Evolutionary conservation across 2,888 invertebrate species (phyloP).

Genomic region (Chymomyza caudatula): DNA sequence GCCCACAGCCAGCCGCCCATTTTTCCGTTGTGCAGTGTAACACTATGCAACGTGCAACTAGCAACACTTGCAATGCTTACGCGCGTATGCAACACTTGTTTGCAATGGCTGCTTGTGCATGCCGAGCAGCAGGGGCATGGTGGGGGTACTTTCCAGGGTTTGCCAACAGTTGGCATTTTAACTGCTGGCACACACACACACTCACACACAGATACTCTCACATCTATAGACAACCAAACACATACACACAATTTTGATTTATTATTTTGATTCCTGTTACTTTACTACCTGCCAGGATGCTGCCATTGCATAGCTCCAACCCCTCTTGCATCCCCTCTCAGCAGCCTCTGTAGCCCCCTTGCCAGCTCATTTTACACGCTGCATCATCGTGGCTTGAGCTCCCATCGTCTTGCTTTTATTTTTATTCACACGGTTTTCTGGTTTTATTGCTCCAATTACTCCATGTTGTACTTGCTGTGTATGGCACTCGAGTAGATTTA

Average conservation of each 20-base stretch:
- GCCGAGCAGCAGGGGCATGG: neutral
- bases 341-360: neutral
- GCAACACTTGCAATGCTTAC: slow-evolving; percentile 7
- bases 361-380: slow-evolving; percentile 28
- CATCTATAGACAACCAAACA: neutral
- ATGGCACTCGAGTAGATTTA: slow-evolving; percentile 45
- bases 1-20: neutral
- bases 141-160: slow-evolving; percentile 17
- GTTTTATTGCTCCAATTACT: slow-evolving; percentile 66
- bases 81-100: neutral
- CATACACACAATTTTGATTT: slow-evolving; percentile 55
- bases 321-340: neutral
- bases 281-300: slow-evolving; percentile 53
- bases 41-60: slow-evolving; percentile 15
- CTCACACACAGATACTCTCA: neutral
- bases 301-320: slow-evolving; percentile 8
- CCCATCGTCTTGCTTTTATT: slow-evolving; percentile 26
- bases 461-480: slow-evolving; percentile 41
- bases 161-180: neutral
- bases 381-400: slow-evolving; percentile 31
- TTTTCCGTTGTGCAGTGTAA: neutral
- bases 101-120: neutral
- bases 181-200: neutral
- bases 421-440: slow-evolving; percentile 59
- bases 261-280: slow-evolving; percentile 63